Evolutionary conservation across 2,113 vertebrate genomes (phyloP).

Genomic region (Psittacula cyanocephala): DNA sequence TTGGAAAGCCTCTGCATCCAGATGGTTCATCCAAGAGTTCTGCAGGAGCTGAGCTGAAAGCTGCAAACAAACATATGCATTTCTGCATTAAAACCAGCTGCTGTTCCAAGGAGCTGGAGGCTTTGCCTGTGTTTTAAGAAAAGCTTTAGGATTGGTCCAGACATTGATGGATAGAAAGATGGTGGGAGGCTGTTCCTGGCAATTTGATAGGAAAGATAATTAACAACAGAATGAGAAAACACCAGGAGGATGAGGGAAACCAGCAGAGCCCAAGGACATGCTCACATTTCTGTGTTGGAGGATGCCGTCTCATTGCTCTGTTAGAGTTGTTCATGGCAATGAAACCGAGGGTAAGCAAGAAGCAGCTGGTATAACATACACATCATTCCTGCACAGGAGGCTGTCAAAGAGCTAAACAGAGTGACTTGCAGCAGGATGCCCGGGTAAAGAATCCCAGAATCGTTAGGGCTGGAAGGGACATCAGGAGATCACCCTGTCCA

Average conservation of each 20-base stretch:
- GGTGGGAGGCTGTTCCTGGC: not conserved
- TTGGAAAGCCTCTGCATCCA: not conserved
- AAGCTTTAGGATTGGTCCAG: not conserved
- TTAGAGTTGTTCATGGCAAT: not conserved
- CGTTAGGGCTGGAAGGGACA: not conserved
- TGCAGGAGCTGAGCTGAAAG: not conserved
- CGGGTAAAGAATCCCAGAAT: not conserved
- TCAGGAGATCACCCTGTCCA: not conserved
- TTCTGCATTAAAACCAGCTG: slow-evolving; percentile 34
- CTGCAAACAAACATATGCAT: not conserved
- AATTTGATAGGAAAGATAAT: slow-evolving; percentile 28
- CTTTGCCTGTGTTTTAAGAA: not conserved
- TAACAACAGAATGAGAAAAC: slow-evolving; percentile 3
- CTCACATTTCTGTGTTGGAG: not conserved
- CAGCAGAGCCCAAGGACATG: not conserved
- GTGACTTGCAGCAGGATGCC: not conserved
- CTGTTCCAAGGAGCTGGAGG: not conserved
- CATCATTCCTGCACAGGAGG: not conserved
- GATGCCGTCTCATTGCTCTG: not conserved
- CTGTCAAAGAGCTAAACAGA: not conserved
- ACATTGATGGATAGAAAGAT: not conserved
- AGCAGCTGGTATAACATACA: not conserved
- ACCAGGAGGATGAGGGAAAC: not conserved
- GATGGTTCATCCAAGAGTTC: not conserved
- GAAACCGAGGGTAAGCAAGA: not conserved